Evolutionary conservation across 1,140 invertebrate genomes (phyloP).

Genomic region (Cyclina sinensis): DNA sequence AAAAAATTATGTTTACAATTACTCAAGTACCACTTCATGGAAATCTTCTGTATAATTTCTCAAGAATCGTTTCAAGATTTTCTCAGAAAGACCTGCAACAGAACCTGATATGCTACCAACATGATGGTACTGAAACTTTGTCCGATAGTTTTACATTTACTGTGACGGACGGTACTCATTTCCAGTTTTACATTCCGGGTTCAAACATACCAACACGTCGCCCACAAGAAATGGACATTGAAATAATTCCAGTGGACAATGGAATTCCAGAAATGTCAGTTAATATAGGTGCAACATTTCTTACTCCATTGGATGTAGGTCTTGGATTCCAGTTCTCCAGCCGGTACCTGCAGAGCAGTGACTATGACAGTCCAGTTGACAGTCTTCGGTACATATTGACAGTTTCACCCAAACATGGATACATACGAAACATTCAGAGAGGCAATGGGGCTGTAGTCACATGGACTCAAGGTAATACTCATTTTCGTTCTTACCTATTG

Average conservation of each 20-base stretch:
- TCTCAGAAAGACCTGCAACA: constrained; percentile 84
- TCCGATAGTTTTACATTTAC: constrained; percentile 86
- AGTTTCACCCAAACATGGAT: constrained; percentile 82
- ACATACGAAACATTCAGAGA: constrained; percentile 78
- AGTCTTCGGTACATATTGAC: constrained; percentile 82
- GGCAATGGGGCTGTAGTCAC: constrained; percentile 78
- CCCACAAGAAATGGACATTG: constrained; percentile 84
- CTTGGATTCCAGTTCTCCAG: constrained; percentile 81
- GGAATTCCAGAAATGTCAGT: constrained; percentile 81
- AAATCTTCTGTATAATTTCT: constrained; percentile 82
- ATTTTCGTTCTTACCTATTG: no score
- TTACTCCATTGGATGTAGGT: constrained; percentile 74
- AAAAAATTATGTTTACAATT: constrained; percentile 83
- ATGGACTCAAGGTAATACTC: constrained; percentile 86
- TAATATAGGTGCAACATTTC: constrained; percentile 81
- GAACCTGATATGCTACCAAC: constrained; percentile 86
- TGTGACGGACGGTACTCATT: constrained; percentile 86
- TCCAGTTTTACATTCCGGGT: constrained; percentile 85
- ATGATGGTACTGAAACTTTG: constrained; percentile 86
- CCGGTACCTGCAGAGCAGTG: constrained; percentile 82
- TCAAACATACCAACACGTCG: constrained; percentile 75
- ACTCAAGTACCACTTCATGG: constrained; percentile 86
- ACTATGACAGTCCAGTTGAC: constrained; percentile 83
- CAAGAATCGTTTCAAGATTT: constrained; percentile 81
- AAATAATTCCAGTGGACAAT: constrained; percentile 86